These are phyloP conservation scores for Paraescarpia echinospica DNA, from an alignment of 1,140 invertebrate species.

Conservation along the genomic window DNA sequence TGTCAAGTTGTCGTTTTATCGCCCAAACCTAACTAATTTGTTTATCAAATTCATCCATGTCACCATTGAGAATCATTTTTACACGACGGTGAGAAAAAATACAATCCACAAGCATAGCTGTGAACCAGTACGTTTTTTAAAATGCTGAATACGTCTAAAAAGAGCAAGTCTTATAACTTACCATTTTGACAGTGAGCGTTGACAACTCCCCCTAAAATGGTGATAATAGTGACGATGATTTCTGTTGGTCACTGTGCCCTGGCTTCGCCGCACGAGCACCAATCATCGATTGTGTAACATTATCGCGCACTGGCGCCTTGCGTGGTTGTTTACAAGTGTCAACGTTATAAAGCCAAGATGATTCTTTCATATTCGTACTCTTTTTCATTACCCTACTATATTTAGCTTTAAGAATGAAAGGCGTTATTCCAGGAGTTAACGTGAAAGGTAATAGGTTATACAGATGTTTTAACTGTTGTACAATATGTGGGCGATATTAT, in stretches of 20 bases:
- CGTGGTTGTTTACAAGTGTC: too few relatives aligned
- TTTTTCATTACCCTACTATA: not conserved
- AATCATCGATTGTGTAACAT: not conserved
- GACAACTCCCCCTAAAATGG: not conserved
- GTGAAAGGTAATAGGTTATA: slow-evolving; percentile 62
- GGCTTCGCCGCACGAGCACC: not conserved
- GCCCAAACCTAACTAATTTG: not conserved
- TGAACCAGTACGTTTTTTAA: not conserved
- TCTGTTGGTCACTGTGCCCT: not conserved
- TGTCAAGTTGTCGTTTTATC: not conserved
- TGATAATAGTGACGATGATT: not conserved
- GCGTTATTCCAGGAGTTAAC: slow-evolving; percentile 64
- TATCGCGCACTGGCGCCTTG: not conserved
- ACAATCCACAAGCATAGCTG: not conserved
- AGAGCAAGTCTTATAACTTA: not conserved
- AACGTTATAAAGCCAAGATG: not conserved
- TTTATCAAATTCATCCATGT: not conserved
- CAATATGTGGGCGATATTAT: slow-evolving; percentile 8
- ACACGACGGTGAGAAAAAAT: not conserved
- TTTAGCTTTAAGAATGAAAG: slow-evolving; percentile 61
- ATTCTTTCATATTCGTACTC: not conserved
- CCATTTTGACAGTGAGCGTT: not conserved
- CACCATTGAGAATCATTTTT: not conserved
- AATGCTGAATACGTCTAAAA: not conserved
- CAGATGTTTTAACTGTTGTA: not conserved